Percentiles rank a stretch among this genome's conserved stretches.
phyloP scores from a whole-genome alignment of 2,888 invertebrate genomes.

The Augiades crinisus region DNA sequence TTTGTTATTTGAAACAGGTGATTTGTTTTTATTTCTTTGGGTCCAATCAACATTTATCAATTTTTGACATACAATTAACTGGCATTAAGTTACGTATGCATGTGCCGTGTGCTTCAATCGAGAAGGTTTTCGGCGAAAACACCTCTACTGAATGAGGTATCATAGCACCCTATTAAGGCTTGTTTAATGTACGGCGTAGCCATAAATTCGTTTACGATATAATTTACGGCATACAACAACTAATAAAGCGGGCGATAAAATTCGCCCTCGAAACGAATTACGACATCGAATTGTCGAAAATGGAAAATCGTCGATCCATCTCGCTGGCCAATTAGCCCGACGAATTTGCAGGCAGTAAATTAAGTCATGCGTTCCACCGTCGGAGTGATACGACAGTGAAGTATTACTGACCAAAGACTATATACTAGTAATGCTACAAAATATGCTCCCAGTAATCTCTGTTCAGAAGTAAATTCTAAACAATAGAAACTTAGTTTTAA shows the following conservation, averaged over 20 bases:
- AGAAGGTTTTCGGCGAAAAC: not conserved
- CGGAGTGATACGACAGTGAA: not conserved
- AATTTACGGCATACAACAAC: slow-evolving; percentile 34
- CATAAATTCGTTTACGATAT: slow-evolving; percentile 36
- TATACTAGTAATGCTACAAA: too few species aligned
- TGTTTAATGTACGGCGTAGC: slow-evolving; percentile 16
- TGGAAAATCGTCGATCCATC: slow-evolving; percentile 28
- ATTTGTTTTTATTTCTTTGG: slow-evolving; percentile 13
- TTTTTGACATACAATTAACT: not conserved
- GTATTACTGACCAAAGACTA: not conserved
- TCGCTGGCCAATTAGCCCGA: slow-evolving; percentile 33
- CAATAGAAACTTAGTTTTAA: too few species aligned
- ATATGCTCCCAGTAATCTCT: too few species aligned
- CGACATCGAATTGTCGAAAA: slow-evolving; percentile 29
- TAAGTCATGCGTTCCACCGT: slow-evolving; percentile 19
- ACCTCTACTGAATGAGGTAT: not conserved
- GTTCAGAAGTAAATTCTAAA: too few species aligned
- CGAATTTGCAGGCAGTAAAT: slow-evolving; percentile 33
- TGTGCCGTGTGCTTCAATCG: not conserved
- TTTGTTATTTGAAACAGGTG: slow-evolving; percentile 9
- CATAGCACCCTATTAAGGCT: slow-evolving; percentile 15
- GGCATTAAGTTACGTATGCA: not conserved
- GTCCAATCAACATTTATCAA: slow-evolving; percentile 15
- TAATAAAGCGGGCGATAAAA: slow-evolving; percentile 39
- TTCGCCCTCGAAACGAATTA: slow-evolving; percentile 27